Evolutionary conservation across 2,888 invertebrate genomes (phyloP), one percentile per base, ranked within the genome.

Genomic region (Eutolmus rufibarbis): DNA sequence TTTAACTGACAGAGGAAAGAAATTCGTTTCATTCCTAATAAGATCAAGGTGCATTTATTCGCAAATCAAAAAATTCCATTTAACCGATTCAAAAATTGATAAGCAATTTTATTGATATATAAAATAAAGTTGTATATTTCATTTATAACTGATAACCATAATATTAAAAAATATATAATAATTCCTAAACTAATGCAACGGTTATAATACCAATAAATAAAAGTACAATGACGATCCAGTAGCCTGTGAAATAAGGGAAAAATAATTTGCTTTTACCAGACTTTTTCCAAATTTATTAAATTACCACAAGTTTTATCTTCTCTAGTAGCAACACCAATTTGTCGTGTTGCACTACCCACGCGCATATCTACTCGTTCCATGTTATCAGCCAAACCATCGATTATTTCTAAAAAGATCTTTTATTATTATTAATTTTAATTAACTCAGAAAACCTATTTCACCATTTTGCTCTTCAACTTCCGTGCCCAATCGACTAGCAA

Each of bases 401-500:
- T 94, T 87, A 97, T 94, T 90, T 95, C 96, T 96, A 90, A 14
- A 93, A 34, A 34, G 34, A 34, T 7, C 7, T 34, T 7, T 34
- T 34, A 34, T 34, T 7, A 7, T 34, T 34, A 7, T 5, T 34
- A 34, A 1, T n/a, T 34, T 34, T 34, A 7, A 7, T 23, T 66
- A 12, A 23, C 2, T 23, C 66, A 19, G 46, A 88, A 40, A 46
- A 82, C 74, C 34, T n/a, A 40, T 19, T 91, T 91, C 92, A 96
- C 96, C 96, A 93, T 96, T 96, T 90, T 97, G 97, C 89, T 94
- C 92, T 90, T 96, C 95, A 0, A 97, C 96, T 93, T 97, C 97
- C 90, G 94, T 94, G 14, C 95, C 95, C 89, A 97, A 95, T 79
- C 95, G 95, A 78, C 95, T 92, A 8, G 97, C 97, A 90, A 97